Evolutionary conservation across 1,140 invertebrate genomes (phyloP), one percentile per base, ranked within the genome.

Genomic region (Diuraphis noxia): DNA sequence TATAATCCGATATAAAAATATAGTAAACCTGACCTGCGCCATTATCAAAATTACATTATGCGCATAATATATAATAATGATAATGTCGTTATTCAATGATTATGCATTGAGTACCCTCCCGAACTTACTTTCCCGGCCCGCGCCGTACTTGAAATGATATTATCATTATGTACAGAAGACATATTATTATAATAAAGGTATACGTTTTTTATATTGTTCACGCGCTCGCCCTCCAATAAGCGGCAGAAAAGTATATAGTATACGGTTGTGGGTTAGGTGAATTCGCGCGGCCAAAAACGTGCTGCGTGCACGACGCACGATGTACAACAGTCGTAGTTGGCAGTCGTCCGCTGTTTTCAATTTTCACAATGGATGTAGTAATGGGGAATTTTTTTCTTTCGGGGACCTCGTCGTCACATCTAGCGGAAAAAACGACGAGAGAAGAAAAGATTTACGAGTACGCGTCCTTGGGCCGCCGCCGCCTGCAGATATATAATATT

Each of bases 281-380:
- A n/a, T n/a, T 72, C 56, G 25, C 13, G 13, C n/a, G 56, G 56
- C 56, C 56, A 72, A 72, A 72, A 72, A 72, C 56, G 56, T 72
- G 56, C 21, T 23, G 21, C 49, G 49, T 49, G 21, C 56, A 63
- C 56, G 30, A 63, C 56, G 56, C 25, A 63, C 56, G 56, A 0
- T 30, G 30, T n/a, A n/a, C 52, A 30, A 5, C 13, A n/a, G 30
- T n/a, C 17, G 56, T 72, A n/a, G 56, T 72, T 17, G 56, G n/a
- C 30, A 72, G 56, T 72, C 56, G 30, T 34, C 56, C 30, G 56
- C 34, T 72, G 56, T 72, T n/a, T 72, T 72, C 56, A n/a, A 72
- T 72, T 72, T 72, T 72, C 17, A 79, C 36, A 79, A 79, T 79
- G n/a, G n/a, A 81, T 81, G 56, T 82, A 82, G 81, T 30, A 82